A percentile compares a stretch with the other conserved stretches of the same genome.
Evolutionary conservation across 2,113 vertebrate genomes (phyloP).

Genomic region (Pseudopipra pipra): DNA sequence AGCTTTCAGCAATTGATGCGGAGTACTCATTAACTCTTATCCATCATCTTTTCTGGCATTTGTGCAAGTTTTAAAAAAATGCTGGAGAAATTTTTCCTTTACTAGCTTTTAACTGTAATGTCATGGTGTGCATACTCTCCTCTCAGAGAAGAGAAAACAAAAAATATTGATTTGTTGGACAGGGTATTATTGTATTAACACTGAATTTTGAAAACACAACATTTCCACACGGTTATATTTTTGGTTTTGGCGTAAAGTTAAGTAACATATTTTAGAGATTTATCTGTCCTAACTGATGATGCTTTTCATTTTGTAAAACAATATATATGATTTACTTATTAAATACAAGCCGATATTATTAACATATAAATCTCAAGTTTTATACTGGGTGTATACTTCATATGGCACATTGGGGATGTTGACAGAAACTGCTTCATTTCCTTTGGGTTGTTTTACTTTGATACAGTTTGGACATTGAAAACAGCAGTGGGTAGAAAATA

Average conservation of each 20-base stretch:
- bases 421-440: conserved; percentile 51
- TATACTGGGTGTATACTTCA: conserved; percentile 30
- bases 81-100: background rate
- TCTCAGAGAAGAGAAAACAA: background rate
- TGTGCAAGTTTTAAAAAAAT: background rate
- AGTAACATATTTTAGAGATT: conserved; percentile 19
- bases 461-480: conserved; percentile 13
- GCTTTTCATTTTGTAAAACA: conserved; percentile 33
- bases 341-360: conserved; percentile 54
- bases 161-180: background rate
- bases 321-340: conserved; percentile 61
- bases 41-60: background rate
- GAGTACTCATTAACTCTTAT: background rate
- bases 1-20: background rate
- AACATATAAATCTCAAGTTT: conserved; percentile 63
- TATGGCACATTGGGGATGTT: conserved; percentile 47
- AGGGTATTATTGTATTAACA: background rate
- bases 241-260: background rate
- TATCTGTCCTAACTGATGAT: conserved; percentile 22
- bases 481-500: background rate
- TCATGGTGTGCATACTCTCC: background rate
- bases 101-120: background rate
- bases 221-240: background rate
- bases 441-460: conserved; percentile 54
- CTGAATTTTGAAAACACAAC: background rate